Conservation (phyloP, 1,140 invertebrate genomes). For the Sipha flava region DNA sequence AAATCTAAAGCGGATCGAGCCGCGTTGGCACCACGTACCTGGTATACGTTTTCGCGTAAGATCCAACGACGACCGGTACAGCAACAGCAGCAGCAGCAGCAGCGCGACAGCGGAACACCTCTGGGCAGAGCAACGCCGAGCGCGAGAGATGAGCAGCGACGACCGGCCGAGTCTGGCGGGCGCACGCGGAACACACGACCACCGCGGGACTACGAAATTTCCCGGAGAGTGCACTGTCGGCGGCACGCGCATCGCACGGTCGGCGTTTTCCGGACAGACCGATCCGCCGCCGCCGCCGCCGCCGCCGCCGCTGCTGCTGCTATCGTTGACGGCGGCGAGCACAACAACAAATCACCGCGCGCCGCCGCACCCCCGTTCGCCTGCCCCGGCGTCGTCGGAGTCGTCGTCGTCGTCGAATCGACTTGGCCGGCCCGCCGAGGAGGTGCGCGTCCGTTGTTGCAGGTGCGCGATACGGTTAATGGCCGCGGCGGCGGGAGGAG, state of each 20-base stretch:
- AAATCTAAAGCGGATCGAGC: neutral
- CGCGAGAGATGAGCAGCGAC: neutral
- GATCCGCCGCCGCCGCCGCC: neutral
- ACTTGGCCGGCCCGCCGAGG: neutral
- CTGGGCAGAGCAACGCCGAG: too few species aligned
- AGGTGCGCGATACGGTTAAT: too few species aligned
- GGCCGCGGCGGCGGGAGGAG: neutral
- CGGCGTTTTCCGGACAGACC: neutral
- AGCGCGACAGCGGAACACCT: too few species aligned
- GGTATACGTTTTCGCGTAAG: too few species aligned
- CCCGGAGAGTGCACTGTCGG: neutral
- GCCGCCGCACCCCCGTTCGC: neutral
- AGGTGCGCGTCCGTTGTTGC: neutral
- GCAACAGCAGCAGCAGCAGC: neutral
- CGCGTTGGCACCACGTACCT: neutral
- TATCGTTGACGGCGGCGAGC: neutral
- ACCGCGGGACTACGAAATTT: neutral
- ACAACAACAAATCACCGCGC: neutral
- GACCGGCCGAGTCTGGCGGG: neutral
- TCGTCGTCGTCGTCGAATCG: too few species aligned
- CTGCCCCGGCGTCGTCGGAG: too few species aligned
- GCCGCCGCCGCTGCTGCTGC: neutral
- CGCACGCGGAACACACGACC: slow-evolving; percentile 11
- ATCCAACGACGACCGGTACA: neutral
- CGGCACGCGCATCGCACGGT: neutral